Evolutionary conservation across 2,888 invertebrate genomes (phyloP), one percentile per base, ranked within the genome.

Genomic region (Atherix ibis): DNA sequence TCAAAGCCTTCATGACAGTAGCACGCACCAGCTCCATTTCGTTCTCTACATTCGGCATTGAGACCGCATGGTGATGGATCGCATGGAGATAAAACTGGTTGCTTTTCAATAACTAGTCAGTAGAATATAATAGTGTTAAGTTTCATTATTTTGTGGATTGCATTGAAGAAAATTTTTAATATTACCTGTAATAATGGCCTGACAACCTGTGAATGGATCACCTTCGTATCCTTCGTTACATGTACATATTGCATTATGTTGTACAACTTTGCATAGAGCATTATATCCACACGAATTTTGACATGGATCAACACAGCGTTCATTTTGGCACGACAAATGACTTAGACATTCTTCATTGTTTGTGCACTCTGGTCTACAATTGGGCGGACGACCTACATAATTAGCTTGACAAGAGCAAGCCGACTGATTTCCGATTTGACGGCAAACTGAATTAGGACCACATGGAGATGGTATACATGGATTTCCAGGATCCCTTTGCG

Each of bases 11-110:
- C 68, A 5, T 75, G 73, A 50, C 87, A 88, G 18, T 72, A 70
- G 51, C 88, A 89, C 24, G 87, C 84, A n/a, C 81, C 83, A 1
- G 85, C 82, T 9, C 79, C 78, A 47, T 83, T 82, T 42, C 73
- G 68, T 57, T 84, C 84, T 5, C 82, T 70, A 47, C 82, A 87
- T 57, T 83, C 80, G 3, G 85, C 81, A 48, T 83, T 81, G 4
- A 77, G 78, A 25, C 88, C 88, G 51, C 88, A 88, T 2, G 85
- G 85, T 36, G 82, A 80, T 32, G 84, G 84, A 35, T 68, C 67
- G 49, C 87, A 85, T 4, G 87, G 84, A 43, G 81, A 75, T n/a
- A 72, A 54, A 27, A 69, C 68, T 29, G 73, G 71, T 36, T 72
- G 66, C 47, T 68, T 65, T 56, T 74, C 71, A 8, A 75, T 70